Evolutionary conservation across 1,140 invertebrate species (phyloP), one percentile per base, ranked within the genome.

Genomic region (Philotrypesis tridentata): DNA sequence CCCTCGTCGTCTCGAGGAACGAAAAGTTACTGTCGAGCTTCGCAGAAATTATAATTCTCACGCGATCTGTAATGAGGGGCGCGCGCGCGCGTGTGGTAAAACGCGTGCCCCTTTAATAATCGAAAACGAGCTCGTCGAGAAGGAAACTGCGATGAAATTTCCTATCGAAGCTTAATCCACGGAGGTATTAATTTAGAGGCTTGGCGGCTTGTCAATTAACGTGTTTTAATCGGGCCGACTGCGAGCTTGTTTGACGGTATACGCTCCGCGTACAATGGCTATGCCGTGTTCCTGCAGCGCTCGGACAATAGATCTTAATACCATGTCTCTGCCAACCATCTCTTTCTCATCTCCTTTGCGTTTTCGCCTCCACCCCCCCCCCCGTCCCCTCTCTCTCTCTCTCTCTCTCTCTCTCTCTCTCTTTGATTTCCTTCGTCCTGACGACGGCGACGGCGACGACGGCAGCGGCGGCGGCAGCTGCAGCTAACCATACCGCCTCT

Each of bases 251-350:
- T 87, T 87, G 83, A 80, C 78, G 77, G 84, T 85, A 86, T 87
- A 85, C 79, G 63, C 43, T 7, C n/a, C n/a, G 40, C 43, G n/a
- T n/a, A 68, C 12, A 78, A 78, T n/a, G 75, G 43, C 70, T 72
- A 74, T 74, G 79, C 82, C 84, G 80, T 84, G 80, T 79, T 85
- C 70, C 79, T 84, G 78, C 72, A 83, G 67, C 79, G 63, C 71
- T 78, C 71, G 83, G 82, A 89, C 88, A 89, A 89, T 89, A 78
- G 88, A 85, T 79, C 84, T 84, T 87, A 87, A 88, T 88, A 85
- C 85, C 84, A 84, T 85, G 85, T 85, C 79, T 85, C 43, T 80
- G 79, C 43, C 80, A 71, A 83, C 70, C 70, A 80, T 55, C 81
- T 81, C 72, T 37, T 37, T 37, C 48, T 55, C 84, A 9, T 55